Conservation (phyloP, 1,140 invertebrate species). For the Bilobella aurantiaca region DNA sequence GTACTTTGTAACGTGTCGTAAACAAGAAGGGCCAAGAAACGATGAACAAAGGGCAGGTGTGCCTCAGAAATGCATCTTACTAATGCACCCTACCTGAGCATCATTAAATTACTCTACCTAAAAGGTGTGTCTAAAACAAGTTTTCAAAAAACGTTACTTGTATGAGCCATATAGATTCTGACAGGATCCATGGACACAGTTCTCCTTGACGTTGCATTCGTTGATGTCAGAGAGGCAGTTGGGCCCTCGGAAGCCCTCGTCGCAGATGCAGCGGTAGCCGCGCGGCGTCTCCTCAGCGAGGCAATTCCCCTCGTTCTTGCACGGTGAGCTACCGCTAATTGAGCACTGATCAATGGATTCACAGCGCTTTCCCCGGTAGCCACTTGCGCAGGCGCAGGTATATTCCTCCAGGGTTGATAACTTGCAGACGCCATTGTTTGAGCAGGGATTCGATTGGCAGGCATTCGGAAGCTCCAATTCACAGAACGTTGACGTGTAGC, state of each 20-base stretch:
- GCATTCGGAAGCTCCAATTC: constrained; percentile 80
- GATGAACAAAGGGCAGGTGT: too few species aligned
- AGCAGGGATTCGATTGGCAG: constrained; percentile 77
- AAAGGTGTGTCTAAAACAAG: neutral
- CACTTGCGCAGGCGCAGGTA: constrained; percentile 68
- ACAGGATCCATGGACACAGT: constrained; percentile 68
- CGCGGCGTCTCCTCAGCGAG: constrained; percentile 48
- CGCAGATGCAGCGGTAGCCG: constrained; percentile 69
- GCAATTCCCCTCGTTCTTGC: constrained; percentile 74
- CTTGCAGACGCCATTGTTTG: constrained; percentile 72
- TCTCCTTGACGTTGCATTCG: constrained; percentile 62
- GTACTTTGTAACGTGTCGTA: too few species aligned
- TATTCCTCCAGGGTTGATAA: constrained; percentile 62
- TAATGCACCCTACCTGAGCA: too few species aligned
- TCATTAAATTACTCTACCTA: too few species aligned
- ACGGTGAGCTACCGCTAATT: constrained; percentile 54
- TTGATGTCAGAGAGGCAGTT: constrained; percentile 76
- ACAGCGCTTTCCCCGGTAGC: constrained; percentile 77
- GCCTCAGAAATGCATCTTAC: too few species aligned
- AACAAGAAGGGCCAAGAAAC: too few species aligned
- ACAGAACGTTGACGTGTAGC: constrained; percentile 83
- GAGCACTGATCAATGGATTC: constrained; percentile 80
- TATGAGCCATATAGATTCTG: constrained; percentile 81
- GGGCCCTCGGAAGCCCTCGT: constrained; percentile 72
- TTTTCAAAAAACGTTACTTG: constrained; percentile 53